Evolutionary conservation across 2,888 invertebrate species (phyloP), one percentile per base, ranked within the genome.

Genomic region (Biston stratarius): DNA sequence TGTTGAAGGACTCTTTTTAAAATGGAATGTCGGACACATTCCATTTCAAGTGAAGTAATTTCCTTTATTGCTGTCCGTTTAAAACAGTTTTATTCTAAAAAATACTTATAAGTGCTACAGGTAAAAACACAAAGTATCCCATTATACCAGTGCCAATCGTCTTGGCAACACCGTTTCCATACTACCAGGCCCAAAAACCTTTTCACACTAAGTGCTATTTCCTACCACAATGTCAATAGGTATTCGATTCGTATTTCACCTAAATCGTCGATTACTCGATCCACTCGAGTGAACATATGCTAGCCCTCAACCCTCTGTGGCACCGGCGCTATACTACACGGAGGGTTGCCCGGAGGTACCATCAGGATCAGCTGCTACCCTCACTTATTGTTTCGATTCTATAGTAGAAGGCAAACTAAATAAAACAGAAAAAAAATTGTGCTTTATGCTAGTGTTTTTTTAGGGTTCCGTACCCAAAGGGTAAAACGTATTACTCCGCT

Each of bases 231-330:
- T 60, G 45, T 59, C 63, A 40, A 60, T 59, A 68, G 60, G 67
- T 67, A 64, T 68, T 65, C 58, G 61, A 68, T 70, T 65, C 58
- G 61, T 70, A 70, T 72, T 72, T 73, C 71, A 73, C 62, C 61
- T 70, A 66, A 73, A 69, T 71, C 64, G 67, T 64, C 67, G 69
- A 70, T 68, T 67, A 59, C 62, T 49, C 56, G 67, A 69, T 64
- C 67, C 58, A 64, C 65, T 61, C 53, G 61, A 52, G 56, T 68
- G 69, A 72, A 62, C 69, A 72, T 68, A 63, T 74, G 66, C 70
- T 67, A 48, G 65, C 72, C 66, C 61, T 62, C 62, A 61, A 62
- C 67, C 70, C 68, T 51, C 49, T 12, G 55, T 48, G 48, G 55
- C 42, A 36, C 55, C 64, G 34, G 10, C n/a, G 42, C 34, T 15